Conservation (phyloP, 2,888 invertebrate genomes). For the Portevinia maculata region DNA sequence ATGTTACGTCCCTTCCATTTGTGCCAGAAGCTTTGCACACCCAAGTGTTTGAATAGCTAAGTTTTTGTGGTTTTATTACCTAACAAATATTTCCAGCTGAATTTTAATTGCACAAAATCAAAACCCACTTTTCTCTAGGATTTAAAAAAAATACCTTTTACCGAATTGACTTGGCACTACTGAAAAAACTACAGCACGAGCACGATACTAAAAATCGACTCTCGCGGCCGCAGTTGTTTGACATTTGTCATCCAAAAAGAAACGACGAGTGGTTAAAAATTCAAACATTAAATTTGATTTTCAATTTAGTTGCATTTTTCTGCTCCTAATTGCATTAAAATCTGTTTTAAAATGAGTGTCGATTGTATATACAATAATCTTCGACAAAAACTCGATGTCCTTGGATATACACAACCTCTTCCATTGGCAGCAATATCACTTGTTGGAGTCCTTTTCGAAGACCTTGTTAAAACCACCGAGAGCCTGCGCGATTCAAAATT, state of each 20-base stretch:
- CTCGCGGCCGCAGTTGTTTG: neutral
- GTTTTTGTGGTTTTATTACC: no score
- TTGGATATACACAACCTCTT: constrained; percentile 91
- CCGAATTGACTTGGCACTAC: constrained; percentile 9
- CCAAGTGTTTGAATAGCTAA: no score
- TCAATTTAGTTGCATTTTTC: neutral
- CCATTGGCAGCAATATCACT: constrained; percentile 90
- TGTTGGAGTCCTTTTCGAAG: constrained; percentile 91
- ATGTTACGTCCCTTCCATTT: no score
- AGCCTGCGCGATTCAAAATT: constrained; percentile 93
- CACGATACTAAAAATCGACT: constrained; percentile 4
- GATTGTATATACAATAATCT: constrained; percentile 80
- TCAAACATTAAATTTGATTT: constrained; percentile 34
- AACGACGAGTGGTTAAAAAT: constrained; percentile 22
- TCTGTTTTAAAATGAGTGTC: constrained; percentile 73
- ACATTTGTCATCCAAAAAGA: neutral
- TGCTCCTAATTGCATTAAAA: neutral
- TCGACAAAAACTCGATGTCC: constrained; percentile 89
- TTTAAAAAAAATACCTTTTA: neutral
- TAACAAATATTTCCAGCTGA: no score
- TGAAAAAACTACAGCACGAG: neutral
- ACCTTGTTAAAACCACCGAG: constrained; percentile 94
- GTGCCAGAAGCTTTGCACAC: no score
- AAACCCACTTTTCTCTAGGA: no score
- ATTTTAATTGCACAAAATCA: no score